Evolutionary conservation across 92 coral and sea anemone species (phyloP).

Genomic region (Phenganax marumi): DNA sequence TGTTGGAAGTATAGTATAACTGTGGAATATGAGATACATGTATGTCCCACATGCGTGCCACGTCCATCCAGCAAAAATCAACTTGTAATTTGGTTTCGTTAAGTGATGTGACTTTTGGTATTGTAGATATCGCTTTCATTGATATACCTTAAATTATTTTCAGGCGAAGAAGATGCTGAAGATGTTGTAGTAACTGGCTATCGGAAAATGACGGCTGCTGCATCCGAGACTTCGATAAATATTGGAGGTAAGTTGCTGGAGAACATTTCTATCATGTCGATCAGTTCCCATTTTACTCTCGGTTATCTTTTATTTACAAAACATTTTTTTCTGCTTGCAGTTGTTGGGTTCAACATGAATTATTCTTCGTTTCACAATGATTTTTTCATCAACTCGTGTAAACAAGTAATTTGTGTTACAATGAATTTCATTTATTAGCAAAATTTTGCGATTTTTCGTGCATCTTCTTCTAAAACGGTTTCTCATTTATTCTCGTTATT

Average conservation of each 20-base stretch:
- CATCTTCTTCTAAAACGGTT: too few species aligned
- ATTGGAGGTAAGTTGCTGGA: neutral
- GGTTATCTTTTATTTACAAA: neutral
- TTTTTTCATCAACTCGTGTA: slow-evolving; percentile 4
- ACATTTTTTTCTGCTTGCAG: slow-evolving; percentile 3
- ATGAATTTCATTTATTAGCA: neutral
- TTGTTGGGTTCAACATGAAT: slow-evolving; percentile 31
- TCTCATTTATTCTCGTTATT: too few species aligned
- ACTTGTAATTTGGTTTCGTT: too few species aligned
- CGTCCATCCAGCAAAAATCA: too few species aligned
- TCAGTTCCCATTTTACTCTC: neutral
- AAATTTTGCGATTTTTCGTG: neutral
- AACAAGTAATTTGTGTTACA: neutral
- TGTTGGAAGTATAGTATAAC: too few species aligned
- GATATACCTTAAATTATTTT: neutral
- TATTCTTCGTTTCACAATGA: slow-evolving; percentile 11
- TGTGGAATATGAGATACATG: too few species aligned
- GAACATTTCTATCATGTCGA: neutral
- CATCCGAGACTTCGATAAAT: neutral
- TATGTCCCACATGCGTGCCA: too few species aligned
- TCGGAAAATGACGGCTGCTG: slow-evolving; percentile 7
- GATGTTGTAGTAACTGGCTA: slow-evolving; percentile 19
- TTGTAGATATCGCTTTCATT: neutral
- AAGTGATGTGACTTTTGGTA: too few species aligned
- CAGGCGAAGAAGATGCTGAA: slow-evolving; percentile 4